These are phyloP conservation scores for Podarcis raffonei DNA, from an alignment of 2,113 vertebrate genomes.

Conservation along the genomic window DNA sequence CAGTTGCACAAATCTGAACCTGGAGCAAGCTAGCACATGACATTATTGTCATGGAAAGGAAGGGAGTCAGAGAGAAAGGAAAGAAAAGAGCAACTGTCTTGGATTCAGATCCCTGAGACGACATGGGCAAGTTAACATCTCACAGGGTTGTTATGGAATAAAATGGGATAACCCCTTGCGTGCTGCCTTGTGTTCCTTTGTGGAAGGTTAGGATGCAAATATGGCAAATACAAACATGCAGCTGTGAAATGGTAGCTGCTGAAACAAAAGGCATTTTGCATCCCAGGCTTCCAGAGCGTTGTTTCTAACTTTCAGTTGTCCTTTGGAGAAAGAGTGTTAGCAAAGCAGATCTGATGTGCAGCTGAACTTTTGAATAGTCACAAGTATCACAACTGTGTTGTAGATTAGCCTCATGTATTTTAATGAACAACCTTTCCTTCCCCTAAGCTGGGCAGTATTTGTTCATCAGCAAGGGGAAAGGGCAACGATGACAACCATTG, in stretches of 20 bases:
- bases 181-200: no score
- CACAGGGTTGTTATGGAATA: not conserved
- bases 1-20: not conserved
- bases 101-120: not conserved
- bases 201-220: not conserved
- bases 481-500: slow-evolving; percentile 12
- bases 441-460: slow-evolving; percentile 3
- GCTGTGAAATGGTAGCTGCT: not conserved
- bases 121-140: not conserved
- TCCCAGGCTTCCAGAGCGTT: slow-evolving; percentile 8
- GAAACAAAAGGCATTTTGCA: slow-evolving; percentile 1
- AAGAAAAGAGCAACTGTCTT: not conserved
- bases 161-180: not conserved
- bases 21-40: not conserved
- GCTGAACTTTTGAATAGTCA: slow-evolving; percentile 12
- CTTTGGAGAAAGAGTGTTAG: slow-evolving; percentile 25
- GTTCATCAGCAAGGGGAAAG: slow-evolving; percentile 38
- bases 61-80: not conserved
- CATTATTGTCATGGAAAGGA: not conserved
- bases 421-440: slow-evolving; percentile 26
- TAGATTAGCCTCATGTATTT: slow-evolving; percentile 40
- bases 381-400: slow-evolving; percentile 13
- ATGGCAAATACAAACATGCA: not conserved
- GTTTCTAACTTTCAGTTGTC: not conserved
- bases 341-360: not conserved